Evolutionary conservation across 2,113 vertebrate genomes (phyloP), one percentile per base, ranked within the genome.

Genomic region (Nyctibius bracteatus): DNA sequence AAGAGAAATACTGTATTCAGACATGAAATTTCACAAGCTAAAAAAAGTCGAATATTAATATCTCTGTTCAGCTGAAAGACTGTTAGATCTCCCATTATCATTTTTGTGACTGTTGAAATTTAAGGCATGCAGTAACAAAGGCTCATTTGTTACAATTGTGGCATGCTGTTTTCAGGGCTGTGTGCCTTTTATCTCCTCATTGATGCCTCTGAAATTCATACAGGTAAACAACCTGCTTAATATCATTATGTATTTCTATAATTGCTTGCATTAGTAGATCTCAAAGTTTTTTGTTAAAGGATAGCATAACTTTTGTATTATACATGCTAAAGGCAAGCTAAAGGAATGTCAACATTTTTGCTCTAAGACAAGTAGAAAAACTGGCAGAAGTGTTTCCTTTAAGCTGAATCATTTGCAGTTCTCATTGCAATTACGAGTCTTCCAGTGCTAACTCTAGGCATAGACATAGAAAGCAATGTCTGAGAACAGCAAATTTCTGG

Each of bases 1-100:
- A 92, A 96, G 52, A 72, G 84, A 90, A 84, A 54, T 77, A 35
- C 14, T 75, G 10, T 93, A 70, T 75, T 95, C 77, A 70, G 93
- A 80, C 25, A 41, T 94, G 74, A 71, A 81, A 65, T 82, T 90
- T 85, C 30, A 28, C 13, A 71, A 88, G 65, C 8, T 88, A 63
- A 67, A 47, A 73, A 61, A 28, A 62, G 65, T 44, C 92, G 51
- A 77, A 49, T 66, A 65, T 24, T 47, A 65, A 11, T 61, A 80
- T 86, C 25, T 72, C 61, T 39, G 4, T 70, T 92, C 41, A 86
- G 57, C 5, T 3, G 1, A 61, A 74, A 55, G 39, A 39, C 44
- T 88, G 16, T 20, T 84, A 6, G 6, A 74, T 67, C 20, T 67
- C 12, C 13, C 1, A 2, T 71, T 85, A 58, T 13, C 0, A 28